phyloP scores from a whole-genome alignment of 2,888 invertebrate species.

The Tenthredo livida region DNA sequence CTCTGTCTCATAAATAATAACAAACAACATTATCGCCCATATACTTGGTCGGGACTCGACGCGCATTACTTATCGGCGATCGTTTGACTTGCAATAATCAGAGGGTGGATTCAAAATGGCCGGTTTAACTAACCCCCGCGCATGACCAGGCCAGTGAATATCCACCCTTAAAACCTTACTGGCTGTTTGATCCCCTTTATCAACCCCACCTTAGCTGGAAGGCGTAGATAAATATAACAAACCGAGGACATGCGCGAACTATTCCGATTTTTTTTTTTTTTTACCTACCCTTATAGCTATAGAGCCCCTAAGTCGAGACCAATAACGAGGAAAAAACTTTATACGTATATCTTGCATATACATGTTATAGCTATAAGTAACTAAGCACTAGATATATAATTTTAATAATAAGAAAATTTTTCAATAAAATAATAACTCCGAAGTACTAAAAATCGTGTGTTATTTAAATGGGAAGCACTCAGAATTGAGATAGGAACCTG shows the following conservation, averaged over 20 bases:
- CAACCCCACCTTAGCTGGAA: slow-evolving; percentile 24
- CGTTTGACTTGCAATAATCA: slow-evolving; percentile 33
- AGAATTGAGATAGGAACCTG: too few relatives aligned
- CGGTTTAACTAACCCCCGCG: background rate
- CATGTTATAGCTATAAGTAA: background rate
- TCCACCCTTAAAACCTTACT: slow-evolving; percentile 66
- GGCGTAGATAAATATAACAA: slow-evolving; percentile 4
- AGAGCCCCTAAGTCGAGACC: background rate
- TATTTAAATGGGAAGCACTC: too few relatives aligned
- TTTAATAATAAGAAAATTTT: too few relatives aligned
- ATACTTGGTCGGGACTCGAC: background rate
- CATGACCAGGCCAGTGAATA: slow-evolving; percentile 53
- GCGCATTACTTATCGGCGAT: slow-evolving; percentile 55
- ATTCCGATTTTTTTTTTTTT: background rate
- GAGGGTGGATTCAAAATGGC: slow-evolving; percentile 49
- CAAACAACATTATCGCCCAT: slow-evolving; percentile 56
- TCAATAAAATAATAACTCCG: too few relatives aligned
- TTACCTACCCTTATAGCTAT: background rate
- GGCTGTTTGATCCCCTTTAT: slow-evolving; percentile 57
- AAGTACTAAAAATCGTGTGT: too few relatives aligned
- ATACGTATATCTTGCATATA: background rate
- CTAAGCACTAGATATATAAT: background rate
- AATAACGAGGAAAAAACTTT: slow-evolving; percentile 18
- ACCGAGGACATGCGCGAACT: slow-evolving; percentile 18
- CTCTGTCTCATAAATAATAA: slow-evolving; percentile 65